Conservation (phyloP, 1,140 invertebrate genomes). For the Melitaea cinxia region DNA sequence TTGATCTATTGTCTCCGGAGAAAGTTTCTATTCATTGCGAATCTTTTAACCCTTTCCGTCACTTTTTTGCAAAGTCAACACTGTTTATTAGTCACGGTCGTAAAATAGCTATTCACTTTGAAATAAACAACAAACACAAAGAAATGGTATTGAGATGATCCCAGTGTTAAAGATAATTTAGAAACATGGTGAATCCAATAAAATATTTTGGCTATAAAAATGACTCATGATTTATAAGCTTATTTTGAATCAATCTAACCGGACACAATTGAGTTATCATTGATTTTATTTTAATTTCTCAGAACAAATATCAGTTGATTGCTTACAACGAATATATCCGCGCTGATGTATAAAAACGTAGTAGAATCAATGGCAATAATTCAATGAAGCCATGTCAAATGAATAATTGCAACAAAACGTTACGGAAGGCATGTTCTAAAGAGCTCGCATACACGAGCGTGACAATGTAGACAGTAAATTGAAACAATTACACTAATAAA, state of each 20-base stretch:
- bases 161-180: neutral
- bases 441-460: slow-evolving; percentile 47
- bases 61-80: slow-evolving; percentile 46
- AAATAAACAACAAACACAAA: slow-evolving; percentile 13
- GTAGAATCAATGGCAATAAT: slow-evolving; percentile 55
- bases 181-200: neutral
- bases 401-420: slow-evolving; percentile 74
- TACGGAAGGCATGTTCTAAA: slow-evolving; percentile 51
- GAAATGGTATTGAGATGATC: neutral
- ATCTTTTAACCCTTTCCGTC: slow-evolving; percentile 66
- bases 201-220: neutral
- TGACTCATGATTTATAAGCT: neutral
- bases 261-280: slow-evolving; percentile 29
- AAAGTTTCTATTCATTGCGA: slow-evolving; percentile 63
- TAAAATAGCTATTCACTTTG: slow-evolving; percentile 10
- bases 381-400: slow-evolving; percentile 73
- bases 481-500: slow-evolving; percentile 25
- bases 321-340: slow-evolving; percentile 34
- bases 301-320: slow-evolving; percentile 26
- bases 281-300: slow-evolving; percentile 32
- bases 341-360: slow-evolving; percentile 40
- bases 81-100: slow-evolving; percentile 17
- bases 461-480: slow-evolving; percentile 30
- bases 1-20: slow-evolving; percentile 56
- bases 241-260: neutral